Evolutionary conservation across 2,113 vertebrate genomes (phyloP), one percentile per base, ranked within the genome.

Genomic region (Oryzias javanicus): DNA sequence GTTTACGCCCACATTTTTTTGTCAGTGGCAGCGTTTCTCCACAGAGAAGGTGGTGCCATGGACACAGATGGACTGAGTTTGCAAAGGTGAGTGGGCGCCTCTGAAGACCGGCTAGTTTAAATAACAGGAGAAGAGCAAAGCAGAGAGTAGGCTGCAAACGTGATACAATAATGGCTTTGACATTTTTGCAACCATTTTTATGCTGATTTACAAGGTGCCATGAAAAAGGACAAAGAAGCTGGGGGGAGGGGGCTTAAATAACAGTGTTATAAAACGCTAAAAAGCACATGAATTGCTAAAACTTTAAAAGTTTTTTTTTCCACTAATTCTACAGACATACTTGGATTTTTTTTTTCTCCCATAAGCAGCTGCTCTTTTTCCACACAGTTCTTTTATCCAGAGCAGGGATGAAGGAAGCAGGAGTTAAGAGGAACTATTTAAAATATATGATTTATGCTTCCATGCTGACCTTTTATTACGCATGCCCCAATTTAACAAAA

Each of bases 171-270:
- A 87, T 40, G 53, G 69, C 50, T 61, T 60, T 91, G 92, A 89
- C 88, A 89, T 90, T 91, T 91, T 61, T 52, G 44, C 61, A 60
- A 81, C 27, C 47, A 40, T 72, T 82, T 82, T 76, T 55, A 58
- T 63, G 74, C 40, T 56, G 68, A 20, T 62, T 56, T 61, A 50
- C 55, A 77, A 80, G 80, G 72, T 67, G 60, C 47, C 19, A 48
- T 54, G 78, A 62, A 65, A 49, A 68, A 59, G 60, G 45, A 20
- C 12, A 70, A 51, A 79, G 48, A 49, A 51, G 64, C 42, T 47
- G 12, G 2, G 3, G 7, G 10, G 29, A 7, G 8, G 7, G 29
- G 29, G 29, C 35, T 35, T 35, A 35, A 10, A 35, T 35, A 35
- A 35, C 35, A 3, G 35, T 35, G 35, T 35, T 35, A 12, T 35